These are phyloP conservation scores for Dichetophora obliterata DNA, from an alignment of 2,888 invertebrate species.

Conservation along the genomic window DNA sequence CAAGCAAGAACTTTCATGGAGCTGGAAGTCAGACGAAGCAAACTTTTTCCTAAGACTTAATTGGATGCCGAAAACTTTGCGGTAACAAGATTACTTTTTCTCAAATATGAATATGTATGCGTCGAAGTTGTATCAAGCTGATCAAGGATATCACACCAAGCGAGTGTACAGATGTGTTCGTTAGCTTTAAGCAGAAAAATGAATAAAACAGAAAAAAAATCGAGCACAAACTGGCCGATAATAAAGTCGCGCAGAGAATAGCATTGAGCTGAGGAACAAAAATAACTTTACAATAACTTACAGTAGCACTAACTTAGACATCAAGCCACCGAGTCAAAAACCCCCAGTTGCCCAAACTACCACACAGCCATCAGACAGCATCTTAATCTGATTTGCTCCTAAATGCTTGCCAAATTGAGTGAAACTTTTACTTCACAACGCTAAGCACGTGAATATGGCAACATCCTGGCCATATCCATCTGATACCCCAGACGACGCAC, in stretches of 20 bases:
- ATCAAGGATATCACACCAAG: too few species aligned
- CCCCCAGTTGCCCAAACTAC: not conserved
- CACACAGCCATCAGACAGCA: not conserved
- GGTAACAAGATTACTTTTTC: too few species aligned
- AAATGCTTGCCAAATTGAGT: conserved; percentile 42
- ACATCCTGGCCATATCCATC: too few species aligned
- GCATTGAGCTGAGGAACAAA: not conserved
- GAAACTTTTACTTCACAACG: conserved; percentile 19
- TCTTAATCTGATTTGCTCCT: conserved; percentile 40
- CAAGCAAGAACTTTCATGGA: too few species aligned
- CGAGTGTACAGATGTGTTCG: too few species aligned
- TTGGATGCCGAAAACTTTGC: too few species aligned
- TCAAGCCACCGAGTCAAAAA: not conserved
- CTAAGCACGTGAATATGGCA: not conserved
- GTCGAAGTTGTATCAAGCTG: too few species aligned
- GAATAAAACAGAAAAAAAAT: not conserved
- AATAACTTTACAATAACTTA: not conserved
- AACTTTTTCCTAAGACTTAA: too few species aligned
- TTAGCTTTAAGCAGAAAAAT: not conserved
- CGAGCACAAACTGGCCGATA: not conserved
- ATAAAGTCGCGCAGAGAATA: not conserved
- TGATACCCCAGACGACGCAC: not conserved
- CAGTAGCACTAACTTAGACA: not conserved
- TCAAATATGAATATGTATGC: too few species aligned
- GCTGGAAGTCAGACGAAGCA: too few species aligned